Percentiles rank a stretch among this genome's conserved stretches.
Conservation (phyloP, 2,113 vertebrate species). For the Maccullochella peelii region DNA sequence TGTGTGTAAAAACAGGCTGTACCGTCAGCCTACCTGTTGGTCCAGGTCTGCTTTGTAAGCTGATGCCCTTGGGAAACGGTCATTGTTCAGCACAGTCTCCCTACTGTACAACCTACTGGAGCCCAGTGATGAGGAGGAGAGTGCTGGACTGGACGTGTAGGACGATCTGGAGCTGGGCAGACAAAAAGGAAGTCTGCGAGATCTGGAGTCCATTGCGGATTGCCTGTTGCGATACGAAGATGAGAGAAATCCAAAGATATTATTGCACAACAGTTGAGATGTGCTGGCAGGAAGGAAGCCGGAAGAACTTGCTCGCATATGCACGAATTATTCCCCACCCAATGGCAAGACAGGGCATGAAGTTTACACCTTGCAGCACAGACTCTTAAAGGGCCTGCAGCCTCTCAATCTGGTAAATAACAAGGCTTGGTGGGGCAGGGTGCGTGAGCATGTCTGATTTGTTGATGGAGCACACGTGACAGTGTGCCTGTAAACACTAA, state of each 20-base stretch:
- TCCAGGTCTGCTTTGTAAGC: constrained; percentile 88
- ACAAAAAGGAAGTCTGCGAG: constrained; percentile 90
- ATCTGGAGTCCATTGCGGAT: constrained; percentile 93
- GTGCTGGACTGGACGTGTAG: constrained; percentile 65
- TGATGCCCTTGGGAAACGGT: constrained; percentile 86
- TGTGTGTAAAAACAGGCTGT: neutral
- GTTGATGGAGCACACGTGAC: constrained; percentile 48
- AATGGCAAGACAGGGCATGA: neutral
- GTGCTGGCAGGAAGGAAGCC: neutral
- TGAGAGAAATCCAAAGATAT: neutral
- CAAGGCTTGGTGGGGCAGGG: neutral
- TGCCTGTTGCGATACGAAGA: constrained; percentile 37
- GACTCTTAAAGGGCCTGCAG: neutral
- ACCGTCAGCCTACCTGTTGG: constrained; percentile 87
- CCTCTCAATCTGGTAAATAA: neutral
- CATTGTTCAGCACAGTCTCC: constrained; percentile 82
- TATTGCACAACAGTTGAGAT: neutral
- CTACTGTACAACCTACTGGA: constrained; percentile 80
- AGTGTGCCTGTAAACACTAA: constrained; percentile 61
- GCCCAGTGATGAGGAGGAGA: constrained; percentile 74
- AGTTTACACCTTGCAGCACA: neutral
- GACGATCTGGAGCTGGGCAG: constrained; percentile 83
- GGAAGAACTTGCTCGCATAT: neutral
- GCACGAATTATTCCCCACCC: neutral
- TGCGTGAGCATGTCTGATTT: constrained; percentile 15